A percentile compares a stretch with the other conserved stretches of the same genome.
phyloP scores from a whole-genome alignment of 2,888 invertebrate genomes.

The Amphipoea lucens region DNA sequence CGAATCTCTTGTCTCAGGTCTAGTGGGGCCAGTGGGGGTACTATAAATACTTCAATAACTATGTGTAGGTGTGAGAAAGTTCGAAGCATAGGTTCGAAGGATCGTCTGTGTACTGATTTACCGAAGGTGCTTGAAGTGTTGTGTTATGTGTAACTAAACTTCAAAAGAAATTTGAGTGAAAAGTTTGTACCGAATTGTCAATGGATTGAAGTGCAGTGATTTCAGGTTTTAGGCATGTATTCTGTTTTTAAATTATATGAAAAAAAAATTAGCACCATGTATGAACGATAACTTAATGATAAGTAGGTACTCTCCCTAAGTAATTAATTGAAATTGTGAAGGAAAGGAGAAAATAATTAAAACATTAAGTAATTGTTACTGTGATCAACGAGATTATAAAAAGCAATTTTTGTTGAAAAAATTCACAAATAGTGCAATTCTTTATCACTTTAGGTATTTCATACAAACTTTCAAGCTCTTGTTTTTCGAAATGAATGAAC shows the following conservation, averaged over 20 bases:
- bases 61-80: neutral
- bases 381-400: neutral
- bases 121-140: neutral
- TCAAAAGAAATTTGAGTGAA: conserved; percentile 5
- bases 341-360: neutral
- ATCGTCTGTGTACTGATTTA: neutral
- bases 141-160: neutral
- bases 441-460: too few species aligned
- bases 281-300: neutral
- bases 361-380: neutral
- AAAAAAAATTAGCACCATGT: too few species aligned
- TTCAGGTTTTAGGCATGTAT: conserved; percentile 17
- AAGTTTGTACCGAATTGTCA: neutral
- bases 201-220: conserved; percentile 14
- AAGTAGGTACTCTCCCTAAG: neutral
- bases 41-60: neutral
- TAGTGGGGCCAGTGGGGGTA: conserved; percentile 41
- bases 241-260: neutral
- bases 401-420: neutral
- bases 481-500: too few species aligned
- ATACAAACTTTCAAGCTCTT: too few species aligned
- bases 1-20: neutral
- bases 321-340: neutral
- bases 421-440: neutral
- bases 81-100: neutral